Percentiles rank a stretch among this genome's conserved stretches.
These are phyloP conservation scores for Drosophila crucigera DNA, from an alignment of 2,888 invertebrate genomes.

Conservation along the genomic window DNA sequence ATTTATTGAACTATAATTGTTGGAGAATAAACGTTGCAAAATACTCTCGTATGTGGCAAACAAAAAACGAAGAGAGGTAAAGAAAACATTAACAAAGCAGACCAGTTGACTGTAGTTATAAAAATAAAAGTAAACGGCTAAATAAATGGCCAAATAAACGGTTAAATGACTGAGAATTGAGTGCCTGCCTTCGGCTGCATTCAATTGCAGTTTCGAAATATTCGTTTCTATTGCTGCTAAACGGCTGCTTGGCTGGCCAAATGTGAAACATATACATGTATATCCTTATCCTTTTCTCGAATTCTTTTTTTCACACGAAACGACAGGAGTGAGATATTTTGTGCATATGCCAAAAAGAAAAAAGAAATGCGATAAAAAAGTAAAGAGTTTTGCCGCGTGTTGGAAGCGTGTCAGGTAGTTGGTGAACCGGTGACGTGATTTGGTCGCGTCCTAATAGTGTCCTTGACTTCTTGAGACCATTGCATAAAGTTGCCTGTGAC, in stretches of 20 bases:
- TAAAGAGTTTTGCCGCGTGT: constrained; percentile 71
- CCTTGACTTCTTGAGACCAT: constrained; percentile 62
- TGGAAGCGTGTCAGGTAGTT: constrained; percentile 72
- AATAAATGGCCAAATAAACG: constrained; percentile 50
- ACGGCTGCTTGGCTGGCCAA: constrained; percentile 17
- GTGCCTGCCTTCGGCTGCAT: constrained; percentile 35
- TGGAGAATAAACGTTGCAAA: constrained; percentile 23
- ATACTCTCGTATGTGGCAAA: constrained; percentile 4
- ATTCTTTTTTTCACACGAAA: constrained; percentile 50
- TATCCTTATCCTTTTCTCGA: constrained; percentile 39
- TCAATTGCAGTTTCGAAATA: constrained; percentile 51
- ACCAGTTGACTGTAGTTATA: constrained; percentile 34
- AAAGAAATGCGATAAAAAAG: constrained; percentile 28
- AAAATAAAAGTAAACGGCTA: constrained; percentile 56
- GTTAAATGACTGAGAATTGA: constrained; percentile 40
- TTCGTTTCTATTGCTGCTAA: constrained; percentile 30
- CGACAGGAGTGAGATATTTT: constrained; percentile 38
- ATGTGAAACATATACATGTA: constrained; percentile 6
- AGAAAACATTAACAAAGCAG: constrained; percentile 22
- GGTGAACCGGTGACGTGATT: neutral
- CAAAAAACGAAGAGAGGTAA: neutral
- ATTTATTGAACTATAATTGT: constrained; percentile 62
- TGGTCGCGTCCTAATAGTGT: constrained; percentile 6
- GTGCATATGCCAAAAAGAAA: constrained; percentile 5
- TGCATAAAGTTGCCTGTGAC: constrained; percentile 68